These are phyloP conservation scores for Tenualosa ilisha DNA, from an alignment of 2,797 vertebrate genomes.

Conservation along the genomic window DNA sequence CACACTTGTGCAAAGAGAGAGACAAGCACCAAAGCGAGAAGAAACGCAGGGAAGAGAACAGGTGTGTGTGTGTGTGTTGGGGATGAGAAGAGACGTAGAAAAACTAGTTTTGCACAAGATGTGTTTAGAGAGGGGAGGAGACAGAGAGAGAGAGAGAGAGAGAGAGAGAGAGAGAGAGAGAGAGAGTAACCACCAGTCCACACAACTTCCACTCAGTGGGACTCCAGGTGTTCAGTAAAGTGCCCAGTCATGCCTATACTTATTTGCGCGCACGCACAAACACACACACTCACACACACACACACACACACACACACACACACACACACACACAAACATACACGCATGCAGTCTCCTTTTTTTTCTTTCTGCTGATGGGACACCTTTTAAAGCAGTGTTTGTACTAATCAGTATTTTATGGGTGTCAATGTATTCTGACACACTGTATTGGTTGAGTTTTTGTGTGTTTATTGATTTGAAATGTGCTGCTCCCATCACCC, in stretches of 20 bases:
- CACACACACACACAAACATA: slow-evolving; percentile 8
- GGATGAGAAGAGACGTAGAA: neutral
- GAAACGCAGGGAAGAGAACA: neutral
- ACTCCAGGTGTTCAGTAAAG: neutral
- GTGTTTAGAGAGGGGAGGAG: neutral
- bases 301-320: slow-evolving; percentile 11
- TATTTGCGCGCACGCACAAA: neutral
- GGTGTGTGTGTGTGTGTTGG: neutral
- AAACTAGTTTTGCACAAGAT: too few relatives aligned
- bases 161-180: too few relatives aligned
- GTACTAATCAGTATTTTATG: neutral
- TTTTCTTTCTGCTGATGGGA: neutral
- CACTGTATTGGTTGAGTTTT: neutral
- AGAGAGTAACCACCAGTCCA: too few relatives aligned
- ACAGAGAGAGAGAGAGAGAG: neutral
- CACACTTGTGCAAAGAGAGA: neutral
- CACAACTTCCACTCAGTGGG: too few relatives aligned
- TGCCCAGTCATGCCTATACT: neutral
- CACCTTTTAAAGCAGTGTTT: slow-evolving; percentile 6
- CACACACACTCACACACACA: slow-evolving; percentile 1
- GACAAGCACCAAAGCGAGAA: too few relatives aligned
- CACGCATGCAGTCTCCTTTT: neutral
- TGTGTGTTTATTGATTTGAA: neutral
- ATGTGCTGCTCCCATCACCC: neutral
- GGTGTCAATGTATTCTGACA: neutral